Base-by-base conservation (phyloP, 2,888 invertebrate species). In the Cephalotes varians region DNA sequence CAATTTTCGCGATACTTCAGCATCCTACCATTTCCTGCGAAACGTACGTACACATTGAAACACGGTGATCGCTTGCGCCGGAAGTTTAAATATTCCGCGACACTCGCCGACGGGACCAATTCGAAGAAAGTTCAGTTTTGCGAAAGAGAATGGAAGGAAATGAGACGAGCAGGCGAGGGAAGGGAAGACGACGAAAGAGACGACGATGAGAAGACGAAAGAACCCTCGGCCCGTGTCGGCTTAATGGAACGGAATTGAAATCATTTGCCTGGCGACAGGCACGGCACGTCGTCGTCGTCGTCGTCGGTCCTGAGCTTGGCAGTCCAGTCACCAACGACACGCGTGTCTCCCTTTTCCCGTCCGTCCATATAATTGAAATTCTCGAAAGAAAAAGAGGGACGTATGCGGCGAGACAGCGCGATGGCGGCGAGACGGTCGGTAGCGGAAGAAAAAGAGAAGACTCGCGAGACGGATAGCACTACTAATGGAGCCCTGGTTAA, bases 401-500 rank as follows among this genome's bases (percentile, higher is more conserved):
- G 21, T 15, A 60, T 28, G 15, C 21, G 47, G 49, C 21, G 47
- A 44, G 44, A 37, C 6, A 7, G 37, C 7, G 67, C 37, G 74
- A 40, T 51, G 12, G 25, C 64, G n/a, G 44, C 21, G 44, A 47
- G 25, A 80, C 64, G 74, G 60, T 18, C 72, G 56, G 28, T n/a
- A 12, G 12, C 9, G 51, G 18, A 67, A 81, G 82, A 77, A 85
- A 87, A 81, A 86, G 73, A 84, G 85, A 77, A 87, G 62, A 65
- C 76, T 81, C 84, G 81, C 82, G 88, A 88, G 87, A 86, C 88
- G 84, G 91, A 91, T 91, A 90, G 89, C 89, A 86, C 91, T 89
- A 85, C 87, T 92, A 92, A 93, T 92, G 91, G 91, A 93, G 90
- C 87, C 86, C 86, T 87, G 92, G 91, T 91, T 90, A 90, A 92